Evolutionary conservation across 2,113 vertebrate species (phyloP), one percentile per base, ranked within the genome.

Genomic region (Kobus ellipsiprymnus): DNA sequence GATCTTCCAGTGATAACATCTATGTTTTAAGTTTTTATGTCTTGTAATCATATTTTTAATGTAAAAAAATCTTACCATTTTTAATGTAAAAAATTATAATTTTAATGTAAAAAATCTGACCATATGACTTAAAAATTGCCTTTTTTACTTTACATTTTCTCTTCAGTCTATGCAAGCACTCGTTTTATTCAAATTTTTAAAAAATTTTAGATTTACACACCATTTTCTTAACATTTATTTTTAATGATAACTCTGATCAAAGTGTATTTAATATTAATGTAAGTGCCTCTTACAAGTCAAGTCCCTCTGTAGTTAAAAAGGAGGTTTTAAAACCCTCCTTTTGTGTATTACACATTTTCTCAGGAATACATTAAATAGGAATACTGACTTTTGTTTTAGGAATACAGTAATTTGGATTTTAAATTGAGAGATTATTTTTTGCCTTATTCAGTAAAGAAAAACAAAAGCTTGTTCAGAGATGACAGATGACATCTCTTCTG

Each of bases 361-460:
- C 57, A 59, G 1, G 2, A 48, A 44, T 46, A 91, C 36, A 29
- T 81, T 89, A 97, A 94, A 89, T 29, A 92, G 48, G 84, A 96
- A n/a, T 44, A 25, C 44, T 71, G 36, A 94, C 67, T 93, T 59
- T 74, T 96, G 71, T 60, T 95, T 97, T 80, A 96, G 96, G 74
- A 85, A 91, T 80, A 84, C 25, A 96, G 78, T 29, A 90, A 77
- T 52, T 7, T 46, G 36, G 36, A 67, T 44, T 77, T 88, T 80
- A 91, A 97, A 48, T 94, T 54, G 71, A 30, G 90, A 90, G 80
- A 78, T 64, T 80, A 54, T 27, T 83, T 44, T 81, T 59, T 81
- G 57, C 87, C 93, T 59, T 74, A 78, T 50, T 78, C 40, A 1
- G 85, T 44, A 87, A 92, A 52, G 27, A 10, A 74, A 96, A 93